Conservation (phyloP, 2,888 invertebrate species). For the Ernsta delagoae region DNA sequence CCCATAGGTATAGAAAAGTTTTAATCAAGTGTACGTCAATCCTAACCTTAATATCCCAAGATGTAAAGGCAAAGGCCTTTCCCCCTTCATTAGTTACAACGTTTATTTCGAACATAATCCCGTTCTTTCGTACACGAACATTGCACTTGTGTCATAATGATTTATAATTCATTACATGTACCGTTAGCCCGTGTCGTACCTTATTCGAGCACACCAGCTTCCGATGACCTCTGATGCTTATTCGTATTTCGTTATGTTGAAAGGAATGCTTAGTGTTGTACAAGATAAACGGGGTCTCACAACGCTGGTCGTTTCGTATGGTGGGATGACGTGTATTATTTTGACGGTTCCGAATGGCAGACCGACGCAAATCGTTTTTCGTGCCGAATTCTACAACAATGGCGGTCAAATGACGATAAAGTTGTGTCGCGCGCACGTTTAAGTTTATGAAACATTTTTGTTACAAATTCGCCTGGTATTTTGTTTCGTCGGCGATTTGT, state of each 20-base stretch:
- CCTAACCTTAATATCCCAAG: slow-evolving; percentile 24
- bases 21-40: slow-evolving; percentile 8
- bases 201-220: slow-evolving; percentile 24
- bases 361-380: slow-evolving; percentile 53
- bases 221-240: slow-evolving; percentile 17
- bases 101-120: slow-evolving; percentile 38
- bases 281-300: slow-evolving; percentile 33
- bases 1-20: not conserved
- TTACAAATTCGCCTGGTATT: slow-evolving; percentile 43
- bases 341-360: slow-evolving; percentile 47
- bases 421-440: slow-evolving; percentile 42
- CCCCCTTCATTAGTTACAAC: slow-evolving; percentile 40
- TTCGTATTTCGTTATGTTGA: slow-evolving; percentile 13
- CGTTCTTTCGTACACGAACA: slow-evolving; percentile 43
- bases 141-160: slow-evolving; percentile 45
- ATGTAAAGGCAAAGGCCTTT: slow-evolving; percentile 25
- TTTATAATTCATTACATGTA: slow-evolving; percentile 44
- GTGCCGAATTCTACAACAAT: slow-evolving; percentile 57
- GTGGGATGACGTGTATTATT: slow-evolving; percentile 45
- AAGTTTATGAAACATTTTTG: slow-evolving; percentile 42
- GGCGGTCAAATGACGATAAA: slow-evolving; percentile 47
- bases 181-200: slow-evolving; percentile 40
- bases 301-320: slow-evolving; percentile 31
- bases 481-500: slow-evolving; percentile 39
- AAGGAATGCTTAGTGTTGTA: slow-evolving; percentile 21